These are phyloP conservation scores for Temnothorax longispinosus DNA, from an alignment of 1,140 invertebrate genomes.

Conservation along the genomic window DNA sequence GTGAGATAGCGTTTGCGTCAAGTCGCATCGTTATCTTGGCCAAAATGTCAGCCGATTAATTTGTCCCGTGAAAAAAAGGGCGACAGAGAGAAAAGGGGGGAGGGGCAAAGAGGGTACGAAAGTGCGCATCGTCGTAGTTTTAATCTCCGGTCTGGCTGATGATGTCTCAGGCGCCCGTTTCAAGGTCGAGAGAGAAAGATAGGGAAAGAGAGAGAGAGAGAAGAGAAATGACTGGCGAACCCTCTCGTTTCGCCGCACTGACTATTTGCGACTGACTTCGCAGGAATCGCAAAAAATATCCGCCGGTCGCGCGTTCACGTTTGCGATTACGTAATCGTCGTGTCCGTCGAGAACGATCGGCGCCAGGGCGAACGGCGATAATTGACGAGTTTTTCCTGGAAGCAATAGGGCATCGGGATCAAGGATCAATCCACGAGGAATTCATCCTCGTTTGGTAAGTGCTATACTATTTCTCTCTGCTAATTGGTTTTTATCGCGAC, in stretches of 20 bases:
- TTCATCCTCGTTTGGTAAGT: not conserved
- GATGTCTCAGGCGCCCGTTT: not conserved
- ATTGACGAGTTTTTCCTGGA: slow-evolving; percentile 40
- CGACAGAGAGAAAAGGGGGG: not conserved
- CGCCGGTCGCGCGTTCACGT: not conserved
- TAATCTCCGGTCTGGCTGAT: not conserved
- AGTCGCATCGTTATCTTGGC: slow-evolving; percentile 8
- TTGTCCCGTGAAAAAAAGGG: slow-evolving; percentile 2
- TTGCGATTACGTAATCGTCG: not conserved
- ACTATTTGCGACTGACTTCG: slow-evolving; percentile 28
- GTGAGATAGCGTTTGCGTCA: slow-evolving; percentile 25
- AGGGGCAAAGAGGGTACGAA: not conserved
- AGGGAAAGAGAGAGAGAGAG: not conserved
- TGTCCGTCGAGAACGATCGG: slow-evolving; percentile 1
- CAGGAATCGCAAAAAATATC: slow-evolving; percentile 17
- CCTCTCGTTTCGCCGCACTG: not conserved
- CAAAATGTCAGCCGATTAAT: slow-evolving; percentile 27
- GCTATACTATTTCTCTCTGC: not conserved
- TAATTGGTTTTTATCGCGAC: not conserved
- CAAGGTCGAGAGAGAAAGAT: slow-evolving; percentile 2
- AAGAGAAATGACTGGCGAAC: not conserved
- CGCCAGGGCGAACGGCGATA: slow-evolving; percentile 20
- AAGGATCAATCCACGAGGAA: too few relatives aligned
- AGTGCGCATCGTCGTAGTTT: slow-evolving; percentile 22
- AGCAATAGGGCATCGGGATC: too few relatives aligned